Base-by-base conservation (phyloP, 1,140 invertebrate species). In the Popillia japonica region DNA sequence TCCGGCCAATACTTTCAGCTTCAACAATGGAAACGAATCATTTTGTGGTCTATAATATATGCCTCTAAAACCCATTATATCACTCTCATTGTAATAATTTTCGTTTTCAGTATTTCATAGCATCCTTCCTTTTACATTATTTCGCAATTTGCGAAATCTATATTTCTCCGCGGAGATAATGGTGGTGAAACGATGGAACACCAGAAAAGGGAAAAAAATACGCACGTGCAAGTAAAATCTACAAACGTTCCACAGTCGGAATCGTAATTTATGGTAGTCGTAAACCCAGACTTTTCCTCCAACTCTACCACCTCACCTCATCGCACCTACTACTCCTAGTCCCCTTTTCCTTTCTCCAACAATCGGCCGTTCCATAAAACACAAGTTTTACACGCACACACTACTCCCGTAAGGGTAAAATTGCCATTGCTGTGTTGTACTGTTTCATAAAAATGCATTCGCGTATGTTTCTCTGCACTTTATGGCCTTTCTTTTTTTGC, bases 361-460 rank as follows among this genome's bases (percentile, higher is more conserved):
- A 11, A 22, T 17, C 22, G 11, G 61, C 61, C 48, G 48, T 68
- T 68, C 20, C 61, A 68, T 68, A 68, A 68, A 68, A 68, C 61
- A 68, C 61, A 68, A 68, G 61, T 22, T 68, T 55, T 48, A 20
- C 59, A 68, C 27, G 22, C 61, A 34, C 61, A 68, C 61, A 68
- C 61, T 9, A 34, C 14, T 55, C 48, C 6, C 48, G 48, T 17
- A 68, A 68, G 61, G 61, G 61, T 55, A 55, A 55, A 55, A 55
- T 55, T 17, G 17, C 48, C 48, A 17, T 55, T 55, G 48, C 48
- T n/a, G 61, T 34, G 61, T 22, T 34, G 61, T 68, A 68, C 61
- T 22, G 61, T 34, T 68, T 68, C 61, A 68, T 68, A 68, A 68
- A 68, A 68, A 68, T 68, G 61, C 61, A 68, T 68, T 68, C 61